Evolutionary conservation across 1,140 invertebrate genomes (phyloP), one percentile per base, ranked within the genome.

Genomic region (Venustaconcha ellipsiformis): DNA sequence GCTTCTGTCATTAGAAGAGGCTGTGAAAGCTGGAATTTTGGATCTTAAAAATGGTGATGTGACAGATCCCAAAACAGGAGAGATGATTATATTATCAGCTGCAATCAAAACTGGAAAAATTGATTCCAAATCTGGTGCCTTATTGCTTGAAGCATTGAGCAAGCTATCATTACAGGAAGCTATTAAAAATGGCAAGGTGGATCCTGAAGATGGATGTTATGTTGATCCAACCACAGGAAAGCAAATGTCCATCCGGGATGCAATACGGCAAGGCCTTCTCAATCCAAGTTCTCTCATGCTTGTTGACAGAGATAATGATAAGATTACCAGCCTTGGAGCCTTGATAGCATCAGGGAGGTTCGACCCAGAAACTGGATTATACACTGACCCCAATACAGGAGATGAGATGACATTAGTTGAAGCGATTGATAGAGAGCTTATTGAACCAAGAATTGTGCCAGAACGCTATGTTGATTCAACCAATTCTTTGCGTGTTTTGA

Each of bases 401-500:
- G 93, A 94, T 88, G 88, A 92, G 66, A 91, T 96, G 15, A 92
- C 93, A 74, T 89, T 97, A n/a, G 91, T 93, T 74, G 94, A 96
- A 85, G 94, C 94, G 8, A 93, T 96, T n/a, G 92, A 93, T 82
- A 92, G 94, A 84, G 94, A 94, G 70, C 92, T 96, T 62, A 92
- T 97, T 30, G 80, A 80, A 17, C 79, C 85, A n/a, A 69, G 68
- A 14, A 80, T 88, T 26, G 65, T 77, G 30, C 81, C 82, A 12
- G 85, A 83, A 18, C 74, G 78, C 30, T 87, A 82, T 74, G 79
- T 86, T 55, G 85, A 88, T 74, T 78, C 80, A 14, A 81, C 80
- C 15, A 74, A 79, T 37, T 80, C 83, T 26, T 76, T 88, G 23
- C 83, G 85, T 63, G 86, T 88, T 30, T 67, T 88, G 37, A 85